Evolutionary conservation across 2,888 invertebrate genomes (phyloP).

Genomic region (Omphaloscelis lunosa): DNA sequence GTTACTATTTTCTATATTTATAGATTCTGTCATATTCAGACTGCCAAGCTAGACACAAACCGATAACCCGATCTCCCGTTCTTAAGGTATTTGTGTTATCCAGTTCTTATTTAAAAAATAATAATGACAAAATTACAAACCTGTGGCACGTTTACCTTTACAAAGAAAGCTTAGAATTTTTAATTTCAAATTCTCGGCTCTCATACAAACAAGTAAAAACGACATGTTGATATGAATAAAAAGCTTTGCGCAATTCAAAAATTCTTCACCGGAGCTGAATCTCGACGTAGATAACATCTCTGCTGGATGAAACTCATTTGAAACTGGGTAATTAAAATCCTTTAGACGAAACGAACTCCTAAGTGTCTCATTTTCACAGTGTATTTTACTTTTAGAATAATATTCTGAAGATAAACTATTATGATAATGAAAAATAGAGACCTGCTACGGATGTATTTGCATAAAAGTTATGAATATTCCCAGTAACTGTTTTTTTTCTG

Average conservation of each 20-base stretch:
- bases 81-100: neutral
- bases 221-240: slow-evolving; percentile 47
- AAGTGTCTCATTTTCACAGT: slow-evolving; percentile 37
- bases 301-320: slow-evolving; percentile 53
- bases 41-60: neutral
- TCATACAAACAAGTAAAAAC: slow-evolving; percentile 26
- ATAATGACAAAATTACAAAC: slow-evolving; percentile 20
- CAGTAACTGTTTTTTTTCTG: slow-evolving; percentile 18
- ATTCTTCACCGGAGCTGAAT: slow-evolving; percentile 31
- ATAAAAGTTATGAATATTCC: slow-evolving; percentile 34
- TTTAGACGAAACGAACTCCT: slow-evolving; percentile 42
- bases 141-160: neutral
- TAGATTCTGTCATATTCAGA: neutral
- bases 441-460: slow-evolving; percentile 19
- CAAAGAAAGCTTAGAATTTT: slow-evolving; percentile 46
- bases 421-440: slow-evolving; percentile 19
- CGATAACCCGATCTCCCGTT: neutral
- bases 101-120: neutral
- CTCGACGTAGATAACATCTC: slow-evolving; percentile 43
- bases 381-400: slow-evolving; percentile 52
- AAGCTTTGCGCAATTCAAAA: slow-evolving; percentile 45
- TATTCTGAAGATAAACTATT: slow-evolving; percentile 20
- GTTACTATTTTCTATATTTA: neutral
- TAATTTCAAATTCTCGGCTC: slow-evolving; percentile 49
- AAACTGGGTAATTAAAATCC: slow-evolving; percentile 60